Percentiles rank a stretch among this genome's conserved stretches.
Evolutionary conservation across 2,888 invertebrate species (phyloP).

Genomic region (Pammene aurita): DNA sequence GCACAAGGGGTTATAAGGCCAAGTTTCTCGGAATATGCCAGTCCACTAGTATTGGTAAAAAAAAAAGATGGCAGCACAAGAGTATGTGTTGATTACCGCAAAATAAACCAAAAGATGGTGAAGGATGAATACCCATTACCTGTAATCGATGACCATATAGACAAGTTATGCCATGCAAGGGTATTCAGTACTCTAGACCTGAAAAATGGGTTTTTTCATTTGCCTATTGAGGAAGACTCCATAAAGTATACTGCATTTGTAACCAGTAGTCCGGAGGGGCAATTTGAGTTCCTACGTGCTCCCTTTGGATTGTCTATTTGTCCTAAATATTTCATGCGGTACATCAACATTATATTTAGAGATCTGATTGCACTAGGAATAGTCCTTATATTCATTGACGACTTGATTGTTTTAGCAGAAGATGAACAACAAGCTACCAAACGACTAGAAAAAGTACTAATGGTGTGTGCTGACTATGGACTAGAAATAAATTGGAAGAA

Average conservation of each 20-base stretch:
- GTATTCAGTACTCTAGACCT: slow-evolving; percentile 11
- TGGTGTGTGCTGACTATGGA: neutral
- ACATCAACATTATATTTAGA: slow-evolving; percentile 8
- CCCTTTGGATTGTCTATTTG: slow-evolving; percentile 1
- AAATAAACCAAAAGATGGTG: slow-evolving; percentile 4
- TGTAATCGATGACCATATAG: slow-evolving; percentile 12
- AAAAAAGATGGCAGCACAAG: slow-evolving; percentile 4
- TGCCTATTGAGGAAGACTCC: slow-evolving; percentile 33
- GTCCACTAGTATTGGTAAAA: too few relatives aligned
- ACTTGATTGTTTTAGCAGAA: neutral
- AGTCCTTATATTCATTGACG: slow-evolving; percentile 10
- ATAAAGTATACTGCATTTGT: slow-evolving; percentile 42
- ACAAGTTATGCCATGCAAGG: neutral
- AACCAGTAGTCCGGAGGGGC: slow-evolving; percentile 27
- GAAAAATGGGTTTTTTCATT: slow-evolving; percentile 10
- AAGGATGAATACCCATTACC: slow-evolving; percentile 19
- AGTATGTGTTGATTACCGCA: slow-evolving; percentile 15
- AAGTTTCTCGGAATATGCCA: slow-evolving; percentile 15
- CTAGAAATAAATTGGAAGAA: slow-evolving; percentile 4
- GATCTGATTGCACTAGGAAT: neutral
- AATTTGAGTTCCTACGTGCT: slow-evolving; percentile 27
- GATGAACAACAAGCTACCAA: neutral
- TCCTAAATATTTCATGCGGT: slow-evolving; percentile 13
- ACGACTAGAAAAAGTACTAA: neutral
- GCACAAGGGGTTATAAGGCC: neutral